Percentiles rank a stretch among this genome's conserved stretches.
phyloP scores from a whole-genome alignment of 2,888 invertebrate species.

The Heteromyza rotundicornis region DNA sequence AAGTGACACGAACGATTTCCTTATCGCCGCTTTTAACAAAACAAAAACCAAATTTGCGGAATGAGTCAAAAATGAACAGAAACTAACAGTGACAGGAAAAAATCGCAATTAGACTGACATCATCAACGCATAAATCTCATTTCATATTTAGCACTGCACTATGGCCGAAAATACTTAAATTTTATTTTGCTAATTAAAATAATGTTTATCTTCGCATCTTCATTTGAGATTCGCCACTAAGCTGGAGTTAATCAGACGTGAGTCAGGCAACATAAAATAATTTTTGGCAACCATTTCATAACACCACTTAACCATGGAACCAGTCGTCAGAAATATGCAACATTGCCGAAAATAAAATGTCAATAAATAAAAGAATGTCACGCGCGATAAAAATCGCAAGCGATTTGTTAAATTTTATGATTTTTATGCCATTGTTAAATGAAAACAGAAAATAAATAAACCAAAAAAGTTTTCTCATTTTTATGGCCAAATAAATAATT shows the following conservation, averaged over 20 bases:
- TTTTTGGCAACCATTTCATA: too few relatives aligned
- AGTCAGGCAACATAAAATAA: conserved; percentile 1
- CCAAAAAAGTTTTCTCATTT: conserved; percentile 24
- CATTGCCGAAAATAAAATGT: neutral
- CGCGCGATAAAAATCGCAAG: conserved; percentile 49
- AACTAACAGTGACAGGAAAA: too few relatives aligned
- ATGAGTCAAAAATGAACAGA: too few relatives aligned
- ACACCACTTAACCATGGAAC: neutral
- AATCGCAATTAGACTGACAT: conserved; percentile 2
- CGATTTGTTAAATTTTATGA: conserved; percentile 54
- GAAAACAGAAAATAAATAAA: too few relatives aligned
- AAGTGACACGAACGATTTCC: too few relatives aligned
- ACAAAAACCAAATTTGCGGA: too few relatives aligned
- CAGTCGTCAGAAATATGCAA: neutral
- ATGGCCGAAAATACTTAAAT: neutral
- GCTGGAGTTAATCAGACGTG: neutral
- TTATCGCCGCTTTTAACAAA: too few relatives aligned
- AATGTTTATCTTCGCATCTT: conserved; percentile 6
- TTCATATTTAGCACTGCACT: too few relatives aligned
- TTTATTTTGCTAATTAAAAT: conserved; percentile 7
- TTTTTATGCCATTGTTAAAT: too few relatives aligned
- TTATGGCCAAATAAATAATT: conserved; percentile 53
- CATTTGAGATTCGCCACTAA: too few relatives aligned
- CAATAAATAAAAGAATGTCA: conserved; percentile 19
- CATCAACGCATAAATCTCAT: neutral